These are phyloP conservation scores for Eulacestoma nigropectus DNA, from an alignment of 2,113 vertebrate species.

Conservation along the genomic window DNA sequence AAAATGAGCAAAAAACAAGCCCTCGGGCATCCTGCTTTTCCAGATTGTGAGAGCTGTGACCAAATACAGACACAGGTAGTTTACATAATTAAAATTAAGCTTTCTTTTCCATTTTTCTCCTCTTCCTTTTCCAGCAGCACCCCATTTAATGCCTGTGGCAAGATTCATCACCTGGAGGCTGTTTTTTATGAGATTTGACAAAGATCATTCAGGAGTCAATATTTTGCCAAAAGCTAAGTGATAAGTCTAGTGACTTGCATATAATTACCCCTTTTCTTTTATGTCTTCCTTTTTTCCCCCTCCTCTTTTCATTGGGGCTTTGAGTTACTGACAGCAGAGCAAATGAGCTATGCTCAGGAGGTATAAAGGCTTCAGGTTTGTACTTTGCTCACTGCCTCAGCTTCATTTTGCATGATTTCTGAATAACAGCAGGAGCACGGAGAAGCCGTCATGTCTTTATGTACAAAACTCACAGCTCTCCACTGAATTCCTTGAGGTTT, in stretches of 20 bases:
- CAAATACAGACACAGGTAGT: not conserved
- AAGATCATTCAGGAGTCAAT: slow-evolving; percentile 61
- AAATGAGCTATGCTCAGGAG: slow-evolving; percentile 53
- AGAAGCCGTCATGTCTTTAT: not conserved
- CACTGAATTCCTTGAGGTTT: not conserved
- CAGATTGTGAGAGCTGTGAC: not conserved
- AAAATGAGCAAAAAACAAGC: slow-evolving; percentile 4
- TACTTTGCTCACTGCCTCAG: slow-evolving; percentile 19
- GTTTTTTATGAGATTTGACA: slow-evolving; percentile 52
- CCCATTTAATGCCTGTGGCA: slow-evolving; percentile 32
- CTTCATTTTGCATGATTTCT: slow-evolving; percentile 47
- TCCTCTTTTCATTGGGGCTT: slow-evolving; percentile 10
- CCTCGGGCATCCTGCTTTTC: not conserved
- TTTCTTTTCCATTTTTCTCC: not conserved
- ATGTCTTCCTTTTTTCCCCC: not conserved
- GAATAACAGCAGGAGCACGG: slow-evolving; percentile 25
- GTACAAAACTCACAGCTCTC: not conserved
- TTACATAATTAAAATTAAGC: slow-evolving; percentile 27
- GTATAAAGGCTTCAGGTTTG: slow-evolving; percentile 1
- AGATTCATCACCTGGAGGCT: slow-evolving; percentile 28
- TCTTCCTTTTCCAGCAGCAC: not conserved
- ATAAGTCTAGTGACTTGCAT: slow-evolving; percentile 41
- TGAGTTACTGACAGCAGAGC: slow-evolving; percentile 57
- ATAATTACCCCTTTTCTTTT: slow-evolving; percentile 32
- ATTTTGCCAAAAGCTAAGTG: slow-evolving; percentile 61